These are phyloP conservation scores for Lordiphosa andalusiaca DNA, from an alignment of 2,888 invertebrate genomes.

Conservation along the genomic window DNA sequence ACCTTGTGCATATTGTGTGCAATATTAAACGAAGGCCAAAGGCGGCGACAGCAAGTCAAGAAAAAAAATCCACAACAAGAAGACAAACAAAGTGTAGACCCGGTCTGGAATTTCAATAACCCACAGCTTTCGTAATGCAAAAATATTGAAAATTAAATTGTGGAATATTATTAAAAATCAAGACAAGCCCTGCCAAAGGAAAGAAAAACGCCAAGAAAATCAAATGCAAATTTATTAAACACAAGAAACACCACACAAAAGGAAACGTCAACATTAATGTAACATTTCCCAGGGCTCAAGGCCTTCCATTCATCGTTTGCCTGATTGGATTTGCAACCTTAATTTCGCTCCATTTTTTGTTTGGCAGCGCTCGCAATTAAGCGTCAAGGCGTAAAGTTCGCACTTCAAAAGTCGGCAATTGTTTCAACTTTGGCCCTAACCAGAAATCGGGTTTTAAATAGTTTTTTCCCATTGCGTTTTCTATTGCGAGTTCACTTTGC, in stretches of 20 bases:
- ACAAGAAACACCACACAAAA: slow-evolving; percentile 10
- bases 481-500: slow-evolving; percentile 26
- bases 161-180: slow-evolving; percentile 31
- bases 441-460: slow-evolving; percentile 64
- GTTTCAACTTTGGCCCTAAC: slow-evolving; percentile 23
- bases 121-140: slow-evolving; percentile 50
- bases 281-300: slow-evolving; percentile 39
- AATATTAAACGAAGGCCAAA: slow-evolving; percentile 57
- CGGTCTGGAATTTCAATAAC: slow-evolving; percentile 51
- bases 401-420: slow-evolving; percentile 43
- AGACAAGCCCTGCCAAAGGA: background rate
- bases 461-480: slow-evolving; percentile 32
- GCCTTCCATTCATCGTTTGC: slow-evolving; percentile 30
- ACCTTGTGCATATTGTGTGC: slow-evolving; percentile 53
- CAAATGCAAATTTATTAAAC: slow-evolving; percentile 69
- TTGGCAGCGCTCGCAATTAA: slow-evolving; percentile 49
- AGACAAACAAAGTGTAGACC: slow-evolving; percentile 44
- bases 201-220: slow-evolving; percentile 19
- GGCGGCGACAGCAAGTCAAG: slow-evolving; percentile 35
- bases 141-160: slow-evolving; percentile 41
- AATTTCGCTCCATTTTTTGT: slow-evolving; percentile 3
- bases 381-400: slow-evolving; percentile 21
- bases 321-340: slow-evolving; percentile 49
- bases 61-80: slow-evolving; percentile 48
- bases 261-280: slow-evolving; percentile 44